These are phyloP conservation scores for Limnothrissa miodon DNA, from an alignment of 2,113 vertebrate species.

Conservation along the genomic window DNA sequence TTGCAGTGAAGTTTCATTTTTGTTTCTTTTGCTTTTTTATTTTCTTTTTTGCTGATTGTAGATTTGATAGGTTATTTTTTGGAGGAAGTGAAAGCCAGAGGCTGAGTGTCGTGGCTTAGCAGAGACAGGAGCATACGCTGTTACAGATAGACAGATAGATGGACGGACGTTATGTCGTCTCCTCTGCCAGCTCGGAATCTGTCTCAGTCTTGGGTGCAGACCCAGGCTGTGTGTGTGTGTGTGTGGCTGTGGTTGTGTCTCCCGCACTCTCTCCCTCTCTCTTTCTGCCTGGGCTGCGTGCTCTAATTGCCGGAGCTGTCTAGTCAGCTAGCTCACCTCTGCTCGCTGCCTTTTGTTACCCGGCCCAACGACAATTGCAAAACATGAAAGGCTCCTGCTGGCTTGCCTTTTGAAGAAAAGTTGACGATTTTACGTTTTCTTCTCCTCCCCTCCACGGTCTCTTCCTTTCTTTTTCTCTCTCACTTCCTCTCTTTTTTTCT, in stretches of 20 bases:
- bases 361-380: neutral
- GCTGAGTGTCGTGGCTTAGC: neutral
- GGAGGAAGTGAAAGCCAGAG: neutral
- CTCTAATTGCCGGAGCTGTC: conserved; percentile 8
- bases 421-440: conserved; percentile 33
- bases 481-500: conserved; percentile 21
- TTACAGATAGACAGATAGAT: no score
- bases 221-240: conserved; percentile 32
- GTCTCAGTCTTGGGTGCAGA: neutral
- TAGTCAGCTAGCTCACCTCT: conserved; percentile 1
- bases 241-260: conserved; percentile 40
- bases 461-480: conserved; percentile 36
- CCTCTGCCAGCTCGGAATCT: neutral
- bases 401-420: conserved; percentile 43
- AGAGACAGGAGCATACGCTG: neutral
- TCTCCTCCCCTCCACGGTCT: conserved; percentile 13
- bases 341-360: conserved; percentile 33
- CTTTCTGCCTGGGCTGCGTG: neutral
- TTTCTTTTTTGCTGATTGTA: neutral
- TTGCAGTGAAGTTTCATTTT: neutral
- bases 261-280: neutral
- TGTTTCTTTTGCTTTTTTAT: neutral
- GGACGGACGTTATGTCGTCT: neutral
- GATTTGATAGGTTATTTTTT: neutral
- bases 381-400: conserved; percentile 26